phyloP scores from a whole-genome alignment of 2,113 vertebrate species.

The Hypanus sabinus region DNA sequence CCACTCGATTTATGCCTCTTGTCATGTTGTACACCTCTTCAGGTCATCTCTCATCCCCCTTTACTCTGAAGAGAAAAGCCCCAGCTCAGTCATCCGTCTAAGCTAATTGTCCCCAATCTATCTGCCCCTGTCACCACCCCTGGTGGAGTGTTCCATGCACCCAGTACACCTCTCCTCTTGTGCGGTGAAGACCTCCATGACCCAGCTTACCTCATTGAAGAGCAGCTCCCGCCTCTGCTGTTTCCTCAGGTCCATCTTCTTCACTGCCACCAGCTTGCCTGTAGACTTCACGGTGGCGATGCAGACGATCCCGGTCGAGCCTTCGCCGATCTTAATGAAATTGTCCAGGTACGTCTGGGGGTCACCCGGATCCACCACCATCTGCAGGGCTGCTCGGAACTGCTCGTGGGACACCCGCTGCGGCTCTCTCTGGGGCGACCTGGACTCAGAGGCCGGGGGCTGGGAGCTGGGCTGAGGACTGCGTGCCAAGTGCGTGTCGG shows the following conservation, averaged over 20 bases:
- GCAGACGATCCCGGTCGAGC: conserved; percentile 86
- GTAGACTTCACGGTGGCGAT: conserved; percentile 79
- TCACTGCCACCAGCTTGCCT: conserved; percentile 81
- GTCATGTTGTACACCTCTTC: too few relatives aligned
- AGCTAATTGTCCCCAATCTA: too few relatives aligned
- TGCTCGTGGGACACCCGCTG: conserved; percentile 89
- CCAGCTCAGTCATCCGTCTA: too few relatives aligned
- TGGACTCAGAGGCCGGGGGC: conserved; percentile 34
- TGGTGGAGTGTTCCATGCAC: too few relatives aligned
- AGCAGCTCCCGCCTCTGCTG: conserved; percentile 87
- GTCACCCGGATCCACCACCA: conserved; percentile 86
- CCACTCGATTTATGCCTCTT: too few relatives aligned
- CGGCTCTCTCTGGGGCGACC: conserved; percentile 46
- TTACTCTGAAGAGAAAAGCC: too few relatives aligned
- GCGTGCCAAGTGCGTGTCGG: conserved; percentile 46
- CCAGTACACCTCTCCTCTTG: too few relatives aligned
- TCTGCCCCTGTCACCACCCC: too few relatives aligned
- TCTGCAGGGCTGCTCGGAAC: conserved; percentile 81
- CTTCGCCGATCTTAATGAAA: conserved; percentile 93
- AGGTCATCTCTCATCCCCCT: too few relatives aligned
- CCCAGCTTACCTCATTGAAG: conserved; percentile 75
- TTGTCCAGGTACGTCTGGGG: conserved; percentile 82
- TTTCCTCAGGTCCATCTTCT: conserved; percentile 93
- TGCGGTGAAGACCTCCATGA: neutral
- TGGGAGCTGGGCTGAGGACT: conserved; percentile 42